Conservation (phyloP, 2,888 invertebrate genomes). For the Arrhopalites spinosus region DNA sequence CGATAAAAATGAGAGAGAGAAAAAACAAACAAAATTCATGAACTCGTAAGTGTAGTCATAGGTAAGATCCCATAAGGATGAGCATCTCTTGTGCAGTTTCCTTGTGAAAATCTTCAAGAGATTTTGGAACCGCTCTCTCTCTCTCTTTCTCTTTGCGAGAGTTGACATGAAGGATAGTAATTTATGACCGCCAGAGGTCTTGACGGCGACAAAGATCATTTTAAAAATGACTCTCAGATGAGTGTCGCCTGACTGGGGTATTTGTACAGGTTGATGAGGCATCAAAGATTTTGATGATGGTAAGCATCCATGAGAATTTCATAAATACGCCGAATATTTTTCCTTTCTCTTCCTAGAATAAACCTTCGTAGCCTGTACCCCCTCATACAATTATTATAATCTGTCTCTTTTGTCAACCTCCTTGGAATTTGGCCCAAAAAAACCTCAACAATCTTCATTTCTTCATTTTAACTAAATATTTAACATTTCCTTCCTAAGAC, state of each 20-base stretch:
- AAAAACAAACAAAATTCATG: slow-evolving; percentile 13
- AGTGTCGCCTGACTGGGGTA: slow-evolving; percentile 19
- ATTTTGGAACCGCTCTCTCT: slow-evolving; percentile 3
- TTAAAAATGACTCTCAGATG: slow-evolving; percentile 38
- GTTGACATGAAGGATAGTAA: slow-evolving; percentile 13
- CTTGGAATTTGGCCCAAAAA: neutral
- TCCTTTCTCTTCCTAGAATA: slow-evolving; percentile 7
- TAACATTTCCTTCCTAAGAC: too few species aligned
- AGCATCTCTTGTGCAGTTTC: neutral
- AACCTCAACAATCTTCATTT: neutral
- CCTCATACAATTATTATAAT: neutral
- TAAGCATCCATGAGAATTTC: slow-evolving; percentile 31
- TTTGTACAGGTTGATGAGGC: slow-evolving; percentile 37
- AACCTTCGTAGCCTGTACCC: neutral
- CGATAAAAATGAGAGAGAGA: slow-evolving; percentile 9
- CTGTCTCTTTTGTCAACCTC: too few species aligned
- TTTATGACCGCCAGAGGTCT: slow-evolving; percentile 27
- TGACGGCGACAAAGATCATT: slow-evolving; percentile 32
- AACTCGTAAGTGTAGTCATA: slow-evolving; percentile 3
- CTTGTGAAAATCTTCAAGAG: neutral
- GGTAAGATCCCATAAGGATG: too few species aligned
- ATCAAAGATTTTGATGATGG: slow-evolving; percentile 29
- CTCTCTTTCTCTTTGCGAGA: too few species aligned
- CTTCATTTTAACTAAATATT: neutral
- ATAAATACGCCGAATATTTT: slow-evolving; percentile 22